Conservation (phyloP, 2,888 invertebrate species). For the Epsilonema sp. region DNA sequence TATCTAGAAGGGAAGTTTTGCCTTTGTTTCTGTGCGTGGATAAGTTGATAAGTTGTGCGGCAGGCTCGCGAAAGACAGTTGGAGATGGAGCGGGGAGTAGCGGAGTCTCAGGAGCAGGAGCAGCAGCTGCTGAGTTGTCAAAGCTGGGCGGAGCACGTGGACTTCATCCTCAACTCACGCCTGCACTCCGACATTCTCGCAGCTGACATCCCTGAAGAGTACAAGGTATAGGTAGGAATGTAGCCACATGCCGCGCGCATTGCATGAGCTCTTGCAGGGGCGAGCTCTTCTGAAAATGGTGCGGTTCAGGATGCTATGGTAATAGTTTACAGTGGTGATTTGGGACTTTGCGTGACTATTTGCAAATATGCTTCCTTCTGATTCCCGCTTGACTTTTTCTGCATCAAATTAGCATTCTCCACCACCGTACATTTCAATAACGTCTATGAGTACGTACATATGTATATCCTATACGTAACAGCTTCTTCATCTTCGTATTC, state of each 20-base stretch:
- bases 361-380: too few relatives aligned
- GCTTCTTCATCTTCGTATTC: too few relatives aligned
- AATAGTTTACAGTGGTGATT: background rate
- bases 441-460: too few relatives aligned
- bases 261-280: too few relatives aligned
- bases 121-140: slow-evolving; percentile 50
- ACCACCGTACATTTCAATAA: too few relatives aligned
- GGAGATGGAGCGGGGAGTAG: slow-evolving; percentile 48
- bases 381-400: too few relatives aligned
- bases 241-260: background rate
- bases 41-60: too few relatives aligned
- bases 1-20: background rate
- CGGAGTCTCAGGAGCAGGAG: slow-evolving; percentile 55
- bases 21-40: too few relatives aligned
- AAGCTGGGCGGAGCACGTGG: slow-evolving; percentile 49
- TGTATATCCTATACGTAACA: too few relatives aligned
- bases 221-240: slow-evolving; percentile 35
- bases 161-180: slow-evolving; percentile 47
- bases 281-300: too few relatives aligned
- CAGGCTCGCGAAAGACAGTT: slow-evolving; percentile 44
- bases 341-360: background rate
- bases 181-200: slow-evolving; percentile 55
- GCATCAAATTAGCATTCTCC: too few relatives aligned
- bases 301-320: background rate
- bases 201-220: slow-evolving; percentile 54